These are phyloP conservation scores for Limenitis arthemis DNA, from an alignment of 2,888 invertebrate species.

Conservation along the genomic window DNA sequence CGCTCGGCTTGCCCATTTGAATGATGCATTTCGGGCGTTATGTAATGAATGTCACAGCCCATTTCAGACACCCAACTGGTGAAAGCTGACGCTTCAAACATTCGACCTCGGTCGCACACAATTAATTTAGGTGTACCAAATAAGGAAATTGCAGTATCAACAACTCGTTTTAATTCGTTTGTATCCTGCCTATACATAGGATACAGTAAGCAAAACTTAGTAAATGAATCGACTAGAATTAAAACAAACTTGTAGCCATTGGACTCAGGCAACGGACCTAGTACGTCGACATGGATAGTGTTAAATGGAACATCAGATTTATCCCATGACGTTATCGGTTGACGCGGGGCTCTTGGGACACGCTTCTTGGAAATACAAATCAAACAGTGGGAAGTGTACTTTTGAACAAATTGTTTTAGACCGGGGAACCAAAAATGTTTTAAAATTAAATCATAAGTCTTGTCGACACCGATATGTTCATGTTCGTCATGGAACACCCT, in stretches of 20 bases:
- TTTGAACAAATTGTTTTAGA: conserved; percentile 7
- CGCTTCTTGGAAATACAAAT: conserved; percentile 17
- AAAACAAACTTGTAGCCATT: conserved; percentile 9
- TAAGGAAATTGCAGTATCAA: conserved; percentile 8
- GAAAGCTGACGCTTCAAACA: conserved; percentile 11
- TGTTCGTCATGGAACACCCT: background rate
- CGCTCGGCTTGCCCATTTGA: conserved; percentile 19
- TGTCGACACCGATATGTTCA: background rate
- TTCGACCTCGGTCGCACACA: conserved; percentile 12
- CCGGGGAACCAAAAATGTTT: background rate
- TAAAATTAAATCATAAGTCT: background rate
- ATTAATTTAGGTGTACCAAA: conserved; percentile 13
- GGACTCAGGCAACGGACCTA: conserved; percentile 6
- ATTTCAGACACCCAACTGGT: conserved; percentile 3
- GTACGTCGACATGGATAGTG: conserved; percentile 1
- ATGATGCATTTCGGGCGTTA: conserved; percentile 19
- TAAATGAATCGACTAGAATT: conserved; percentile 10
- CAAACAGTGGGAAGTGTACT: conserved; percentile 5
- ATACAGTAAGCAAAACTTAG: conserved; percentile 12
- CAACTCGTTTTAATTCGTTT: background rate
- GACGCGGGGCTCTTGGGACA: conserved; percentile 13
- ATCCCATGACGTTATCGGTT: conserved; percentile 1
- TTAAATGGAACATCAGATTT: conserved; percentile 1
- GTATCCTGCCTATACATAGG: conserved; percentile 26
- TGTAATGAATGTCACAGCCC: conserved; percentile 15